phyloP scores from a whole-genome alignment of 2,113 vertebrate species.

The Rhynchomys soricoides region DNA sequence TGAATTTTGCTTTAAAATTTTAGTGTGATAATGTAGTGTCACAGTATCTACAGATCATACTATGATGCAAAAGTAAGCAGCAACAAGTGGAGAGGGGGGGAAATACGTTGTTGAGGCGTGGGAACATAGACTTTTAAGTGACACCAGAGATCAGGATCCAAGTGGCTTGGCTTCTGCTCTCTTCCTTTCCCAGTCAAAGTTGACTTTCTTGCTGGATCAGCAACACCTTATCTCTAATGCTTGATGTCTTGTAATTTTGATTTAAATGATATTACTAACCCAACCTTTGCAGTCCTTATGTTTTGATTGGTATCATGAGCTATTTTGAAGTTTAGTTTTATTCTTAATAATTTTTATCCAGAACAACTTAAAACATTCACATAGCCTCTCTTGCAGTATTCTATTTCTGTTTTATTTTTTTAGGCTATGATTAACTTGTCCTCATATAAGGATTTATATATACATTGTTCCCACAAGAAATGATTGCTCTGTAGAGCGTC shows the following conservation, averaged over 20 bases:
- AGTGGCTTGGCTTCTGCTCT: background rate
- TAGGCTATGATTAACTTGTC: conserved; percentile 3
- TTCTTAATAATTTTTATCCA: conserved; percentile 43
- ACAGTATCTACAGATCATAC: too few species aligned
- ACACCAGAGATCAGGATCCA: background rate
- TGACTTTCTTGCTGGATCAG: background rate
- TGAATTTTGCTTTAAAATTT: conserved; percentile 6
- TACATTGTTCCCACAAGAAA: background rate
- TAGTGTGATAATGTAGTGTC: background rate
- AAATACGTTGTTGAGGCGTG: background rate
- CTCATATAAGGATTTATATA: background rate
- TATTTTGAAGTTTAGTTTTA: background rate
- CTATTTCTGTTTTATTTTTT: background rate
- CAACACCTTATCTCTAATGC: background rate
- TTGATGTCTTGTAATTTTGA: background rate
- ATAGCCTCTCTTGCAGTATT: background rate
- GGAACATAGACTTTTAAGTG: background rate
- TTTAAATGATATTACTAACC: background rate
- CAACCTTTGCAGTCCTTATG: background rate
- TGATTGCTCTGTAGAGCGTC: conserved; percentile 25
- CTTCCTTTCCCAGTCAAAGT: conserved; percentile 7
- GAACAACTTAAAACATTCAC: background rate
- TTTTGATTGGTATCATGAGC: conserved; percentile 11
- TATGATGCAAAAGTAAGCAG: background rate
- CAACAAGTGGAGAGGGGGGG: background rate